Conservation (phyloP, 2,797 vertebrate genomes). For the Syndactyla subalaris region DNA sequence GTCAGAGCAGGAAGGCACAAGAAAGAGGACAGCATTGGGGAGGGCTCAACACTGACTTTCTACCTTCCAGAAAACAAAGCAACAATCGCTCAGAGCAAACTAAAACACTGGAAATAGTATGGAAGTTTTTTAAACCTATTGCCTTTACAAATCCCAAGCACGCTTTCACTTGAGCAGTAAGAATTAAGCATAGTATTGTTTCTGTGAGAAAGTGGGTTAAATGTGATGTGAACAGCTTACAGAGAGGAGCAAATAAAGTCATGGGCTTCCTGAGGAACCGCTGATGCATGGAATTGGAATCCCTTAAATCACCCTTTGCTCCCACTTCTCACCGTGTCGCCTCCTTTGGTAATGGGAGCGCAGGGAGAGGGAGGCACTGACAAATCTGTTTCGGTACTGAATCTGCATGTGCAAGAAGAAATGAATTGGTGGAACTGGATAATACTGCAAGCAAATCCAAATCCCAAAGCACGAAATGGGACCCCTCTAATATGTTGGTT, state of each 20-base stretch:
- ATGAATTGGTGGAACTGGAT: background rate
- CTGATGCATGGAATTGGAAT: background rate
- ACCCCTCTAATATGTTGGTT: background rate
- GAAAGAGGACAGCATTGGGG: background rate
- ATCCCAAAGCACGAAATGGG: background rate
- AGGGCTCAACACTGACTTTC: background rate
- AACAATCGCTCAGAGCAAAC: background rate
- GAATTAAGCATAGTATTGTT: background rate
- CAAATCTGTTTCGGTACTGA: background rate
- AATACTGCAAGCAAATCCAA: conserved; percentile 4
- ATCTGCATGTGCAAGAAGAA: background rate
- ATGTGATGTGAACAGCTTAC: background rate
- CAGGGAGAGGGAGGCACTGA: background rate
- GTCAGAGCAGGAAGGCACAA: background rate
- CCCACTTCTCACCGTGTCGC: background rate
- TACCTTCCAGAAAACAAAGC: background rate
- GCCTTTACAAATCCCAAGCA: background rate
- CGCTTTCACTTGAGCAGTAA: background rate
- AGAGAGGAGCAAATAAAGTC: background rate
- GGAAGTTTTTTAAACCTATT: background rate
- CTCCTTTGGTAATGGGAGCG: background rate
- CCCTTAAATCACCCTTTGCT: background rate
- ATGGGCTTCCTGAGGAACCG: background rate
- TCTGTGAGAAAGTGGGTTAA: background rate
- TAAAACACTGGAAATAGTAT: background rate